Base-by-base conservation (phyloP, 2,888 invertebrate genomes). In the Aphodius sticticus region DNA sequence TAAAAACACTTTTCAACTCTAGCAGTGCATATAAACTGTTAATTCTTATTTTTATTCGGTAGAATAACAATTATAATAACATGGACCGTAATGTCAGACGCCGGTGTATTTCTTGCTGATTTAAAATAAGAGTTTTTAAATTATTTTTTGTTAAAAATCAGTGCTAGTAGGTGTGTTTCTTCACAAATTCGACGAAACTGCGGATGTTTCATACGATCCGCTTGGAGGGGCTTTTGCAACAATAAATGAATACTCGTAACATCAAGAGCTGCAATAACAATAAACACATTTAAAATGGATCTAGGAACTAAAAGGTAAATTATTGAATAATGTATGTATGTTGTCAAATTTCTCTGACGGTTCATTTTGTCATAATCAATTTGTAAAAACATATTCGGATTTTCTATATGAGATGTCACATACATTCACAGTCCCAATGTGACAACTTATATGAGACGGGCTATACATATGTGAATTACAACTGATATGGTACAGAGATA, bases 161-260 rank as follows among this genome's bases (percentile, higher is more conserved):
- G 53, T 53, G 53, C 12, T 53, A 53, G 9, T 78, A 71, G 37
- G 70, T 79, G 77, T 80, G 70, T 69, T 53, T 53, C 53, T 12
- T 53, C 75, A 74, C 16, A 71, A 36, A 74, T 69, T 16, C 69
- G 74, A 77, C 72, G 77, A 77, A 79, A 80, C n/a, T 12, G 76
- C 77, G 80, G 80, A 80, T 80, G 76, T 80, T 80, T 76, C 78
- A 76, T 26, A 69, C 53, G 53, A 9, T 53, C 12, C 53, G 53
- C 53, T 79, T 71, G n/a, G 36, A 16, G 69, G 36, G 7, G 35
- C 12, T 26, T 77, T 15, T 53, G 12, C 38, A 76, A 69, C 6
- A 4, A 77, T 79, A 80, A 80, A 82, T 79, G 79, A 71, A 53
- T 26, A 77, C 82, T 83, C 83, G 53, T 5, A 12, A 53, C 53